Percentiles rank a stretch among this genome's conserved stretches.
These are phyloP conservation scores for Oryzias javanicus DNA, from an alignment of 2,113 vertebrate genomes.

Conservation along the genomic window DNA sequence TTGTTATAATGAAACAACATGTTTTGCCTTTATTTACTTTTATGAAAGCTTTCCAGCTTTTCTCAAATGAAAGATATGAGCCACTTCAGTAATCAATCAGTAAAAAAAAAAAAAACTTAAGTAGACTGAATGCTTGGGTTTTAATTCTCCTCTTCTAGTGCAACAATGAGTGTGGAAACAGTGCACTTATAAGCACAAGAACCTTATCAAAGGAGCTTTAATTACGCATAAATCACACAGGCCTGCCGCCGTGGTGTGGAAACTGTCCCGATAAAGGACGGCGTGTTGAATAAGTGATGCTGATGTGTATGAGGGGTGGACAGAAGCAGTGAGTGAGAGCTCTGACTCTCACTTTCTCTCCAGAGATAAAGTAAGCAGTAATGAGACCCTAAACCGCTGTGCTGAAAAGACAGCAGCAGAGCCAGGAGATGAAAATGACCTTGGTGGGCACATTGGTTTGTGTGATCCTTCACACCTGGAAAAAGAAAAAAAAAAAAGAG, in stretches of 20 bases:
- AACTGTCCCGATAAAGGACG: slow-evolving; percentile 19
- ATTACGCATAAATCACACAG: slow-evolving; percentile 36
- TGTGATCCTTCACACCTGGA: slow-evolving; percentile 1
- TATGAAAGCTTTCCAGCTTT: too few species aligned
- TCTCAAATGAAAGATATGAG: neutral
- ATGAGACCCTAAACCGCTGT: slow-evolving; percentile 55
- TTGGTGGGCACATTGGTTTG: slow-evolving; percentile 22
- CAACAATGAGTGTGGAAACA: slow-evolving; percentile 10
- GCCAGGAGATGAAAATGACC: slow-evolving; percentile 33
- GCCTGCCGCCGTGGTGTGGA: slow-evolving; percentile 7
- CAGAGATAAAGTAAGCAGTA: slow-evolving; percentile 51
- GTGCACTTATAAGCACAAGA: slow-evolving; percentile 19
- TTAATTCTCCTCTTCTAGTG: slow-evolving; percentile 9
- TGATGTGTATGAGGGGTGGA: neutral
- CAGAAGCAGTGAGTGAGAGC: slow-evolving; percentile 27
- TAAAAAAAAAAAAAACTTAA: neutral
- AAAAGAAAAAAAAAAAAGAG: too few species aligned
- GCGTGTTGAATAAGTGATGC: slow-evolving; percentile 28
- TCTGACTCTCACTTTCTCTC: slow-evolving; percentile 36
- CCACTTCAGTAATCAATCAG: neutral
- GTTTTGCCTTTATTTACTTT: neutral
- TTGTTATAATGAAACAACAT: neutral
- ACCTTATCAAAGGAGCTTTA: slow-evolving; percentile 26
- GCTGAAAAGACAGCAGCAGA: slow-evolving; percentile 25
- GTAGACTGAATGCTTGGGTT: neutral